phyloP scores from a whole-genome alignment of 1,140 invertebrate species.

The Panulirus ornatus region DNA sequence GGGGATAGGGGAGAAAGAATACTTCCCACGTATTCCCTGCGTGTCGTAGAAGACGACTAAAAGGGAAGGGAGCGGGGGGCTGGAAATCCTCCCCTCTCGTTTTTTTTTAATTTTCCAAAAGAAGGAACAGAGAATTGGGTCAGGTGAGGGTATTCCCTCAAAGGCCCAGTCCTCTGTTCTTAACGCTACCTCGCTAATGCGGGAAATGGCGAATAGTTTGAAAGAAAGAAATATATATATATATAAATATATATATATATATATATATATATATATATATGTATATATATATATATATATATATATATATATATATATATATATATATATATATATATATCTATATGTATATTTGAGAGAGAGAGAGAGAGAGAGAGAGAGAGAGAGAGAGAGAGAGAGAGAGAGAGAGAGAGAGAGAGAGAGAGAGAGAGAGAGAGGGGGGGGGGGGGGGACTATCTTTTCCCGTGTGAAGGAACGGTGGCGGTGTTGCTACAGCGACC shows the following conservation, averaged over 20 bases:
- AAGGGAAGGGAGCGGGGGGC: too few relatives aligned
- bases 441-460: neutral
- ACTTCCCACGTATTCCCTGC: too few relatives aligned
- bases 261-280: neutral
- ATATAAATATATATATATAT: neutral
- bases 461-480: neutral
- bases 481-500: neutral
- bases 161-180: too few relatives aligned
- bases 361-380: neutral
- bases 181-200: too few relatives aligned
- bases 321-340: neutral
- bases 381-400: neutral
- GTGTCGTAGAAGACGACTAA: too few relatives aligned
- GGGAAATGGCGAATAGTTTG: too few relatives aligned
- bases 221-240: too few relatives aligned
- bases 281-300: neutral
- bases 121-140: too few relatives aligned
- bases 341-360: neutral
- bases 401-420: neutral
- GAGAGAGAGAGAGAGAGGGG: neutral
- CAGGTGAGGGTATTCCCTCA: too few relatives aligned
- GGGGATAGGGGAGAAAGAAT: too few relatives aligned
- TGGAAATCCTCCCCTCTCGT: too few relatives aligned
- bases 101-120: too few relatives aligned
- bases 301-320: neutral